These are phyloP conservation scores for Phoebastria nigripes DNA, from an alignment of 2,797 vertebrate genomes.

Conservation along the genomic window DNA sequence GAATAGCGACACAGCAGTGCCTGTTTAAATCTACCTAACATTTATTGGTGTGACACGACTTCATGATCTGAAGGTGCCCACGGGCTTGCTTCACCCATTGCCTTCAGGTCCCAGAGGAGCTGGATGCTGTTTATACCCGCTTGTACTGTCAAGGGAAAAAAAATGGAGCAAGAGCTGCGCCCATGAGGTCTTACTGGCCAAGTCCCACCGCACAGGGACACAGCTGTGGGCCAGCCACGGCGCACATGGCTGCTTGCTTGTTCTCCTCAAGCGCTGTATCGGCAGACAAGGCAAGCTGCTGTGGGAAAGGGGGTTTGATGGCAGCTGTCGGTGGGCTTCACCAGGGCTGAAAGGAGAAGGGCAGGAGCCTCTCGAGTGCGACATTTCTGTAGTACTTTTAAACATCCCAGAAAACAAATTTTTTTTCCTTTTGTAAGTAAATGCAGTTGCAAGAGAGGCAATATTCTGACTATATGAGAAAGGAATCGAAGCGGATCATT, in stretches of 20 bases:
- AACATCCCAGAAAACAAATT: not conserved
- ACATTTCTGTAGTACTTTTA: not conserved
- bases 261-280: not conserved
- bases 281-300: not conserved
- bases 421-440: not conserved
- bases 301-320: not conserved
- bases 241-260: rapidly evolving
- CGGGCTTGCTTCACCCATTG: not conserved
- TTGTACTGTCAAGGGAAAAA: rapidly evolving
- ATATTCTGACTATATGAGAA: not conserved
- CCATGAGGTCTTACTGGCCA: not conserved
- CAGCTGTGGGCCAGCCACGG: not conserved
- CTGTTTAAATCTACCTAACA: not conserved
- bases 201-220: not conserved
- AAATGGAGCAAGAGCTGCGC: not conserved
- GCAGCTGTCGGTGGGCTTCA: not conserved
- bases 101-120: not conserved
- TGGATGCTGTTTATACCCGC: rapidly evolving
- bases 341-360: not conserved
- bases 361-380: not conserved
- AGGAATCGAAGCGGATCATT: not conserved
- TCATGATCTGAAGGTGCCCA: not conserved
- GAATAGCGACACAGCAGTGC: not conserved
- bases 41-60: not conserved
- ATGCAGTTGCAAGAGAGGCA: not conserved